Evolutionary conservation across 1,140 invertebrate genomes (phyloP), one percentile per base, ranked within the genome.

Genomic region (Heliothis subflexa): DNA sequence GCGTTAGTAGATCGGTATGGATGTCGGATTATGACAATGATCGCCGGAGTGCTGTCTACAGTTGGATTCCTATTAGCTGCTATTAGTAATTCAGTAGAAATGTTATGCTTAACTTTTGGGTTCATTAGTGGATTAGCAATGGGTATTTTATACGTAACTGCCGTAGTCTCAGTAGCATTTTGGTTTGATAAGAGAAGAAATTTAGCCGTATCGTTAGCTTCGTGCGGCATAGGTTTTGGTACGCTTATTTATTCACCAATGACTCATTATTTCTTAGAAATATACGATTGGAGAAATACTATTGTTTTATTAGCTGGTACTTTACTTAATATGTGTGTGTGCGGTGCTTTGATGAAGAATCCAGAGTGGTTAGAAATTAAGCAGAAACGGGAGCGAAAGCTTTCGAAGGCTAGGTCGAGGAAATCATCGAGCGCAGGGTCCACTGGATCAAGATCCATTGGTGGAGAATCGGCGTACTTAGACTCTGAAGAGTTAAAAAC

Each of bases 181-280:
- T 99, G 99, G 96, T 99, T 99, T 86, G 98, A 99, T 82, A 97
- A 98, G 82, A 97, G 97, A 87, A 95, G 98, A 49, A 98, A 97
- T 14, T 94, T 99, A 59, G 99, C 99, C 7, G 98, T 98, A 2
- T 94, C 93, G 28, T 71, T 94, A 59, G 93, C 93, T 14, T 91
- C 92, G 0, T 92, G 91, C 75, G 91, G 93, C 3, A 90, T 93
- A n/a, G 93, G 93, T 13, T 92, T 94, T 76, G 93, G 93, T 28
- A 96, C 97, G 0, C 97, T 98, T 85, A 93, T 98, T 12, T 98
- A 98, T 90, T 97, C 97, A 0, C 98, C 97, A 0, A 89, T 98
- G 85, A 97, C 97, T 0, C 95, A 96, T 55, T 96, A 93, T 88
- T 96, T 96, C 59, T 95, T 98, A 33, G 94, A 96, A 78, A 93